Percentiles rank a stretch among this genome's conserved stretches.
phyloP scores from a whole-genome alignment of 2,797 vertebrate species.

The Acrocephalus scirpaceus region DNA sequence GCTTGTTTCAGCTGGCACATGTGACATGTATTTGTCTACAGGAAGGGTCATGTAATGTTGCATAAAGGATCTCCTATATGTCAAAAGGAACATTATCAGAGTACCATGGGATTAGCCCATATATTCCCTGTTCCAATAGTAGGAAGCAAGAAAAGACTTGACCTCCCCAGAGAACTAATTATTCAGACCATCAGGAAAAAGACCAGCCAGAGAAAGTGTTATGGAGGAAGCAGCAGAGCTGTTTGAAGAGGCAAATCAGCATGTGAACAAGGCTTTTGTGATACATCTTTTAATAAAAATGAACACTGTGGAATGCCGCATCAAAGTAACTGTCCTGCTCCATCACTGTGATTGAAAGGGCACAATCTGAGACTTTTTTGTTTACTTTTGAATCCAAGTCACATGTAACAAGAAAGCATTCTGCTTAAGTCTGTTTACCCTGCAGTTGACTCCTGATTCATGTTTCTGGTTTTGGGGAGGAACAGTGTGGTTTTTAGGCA shows the following conservation, averaged over 20 bases:
- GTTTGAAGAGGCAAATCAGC: slow-evolving; percentile 45
- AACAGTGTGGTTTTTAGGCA: neutral
- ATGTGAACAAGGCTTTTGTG: neutral
- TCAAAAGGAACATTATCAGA: slow-evolving; percentile 3
- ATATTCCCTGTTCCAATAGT: slow-evolving; percentile 1
- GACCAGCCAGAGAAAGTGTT: slow-evolving; percentile 27
- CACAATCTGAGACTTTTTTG: neutral
- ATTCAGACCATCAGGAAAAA: slow-evolving; percentile 51
- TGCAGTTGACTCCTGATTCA: neutral
- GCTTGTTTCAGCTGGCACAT: neutral
- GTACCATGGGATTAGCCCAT: slow-evolving; percentile 17
- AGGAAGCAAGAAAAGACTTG: slow-evolving; percentile 49
- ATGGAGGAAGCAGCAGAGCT: slow-evolving; percentile 1
- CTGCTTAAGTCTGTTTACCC: neutral
- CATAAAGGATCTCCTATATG: neutral
- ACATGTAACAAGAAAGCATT: neutral
- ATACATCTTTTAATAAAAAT: slow-evolving; percentile 17
- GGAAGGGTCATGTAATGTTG: neutral
- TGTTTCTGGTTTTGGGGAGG: neutral
- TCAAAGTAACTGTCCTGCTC: slow-evolving; percentile 21
- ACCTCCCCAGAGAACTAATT: slow-evolving; percentile 63
- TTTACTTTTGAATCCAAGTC: neutral
- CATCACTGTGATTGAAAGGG: neutral
- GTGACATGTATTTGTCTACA: neutral
- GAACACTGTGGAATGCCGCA: neutral